phyloP scores from a whole-genome alignment of 2,113 vertebrate species.

The Telmatochromis sp. region DNA sequence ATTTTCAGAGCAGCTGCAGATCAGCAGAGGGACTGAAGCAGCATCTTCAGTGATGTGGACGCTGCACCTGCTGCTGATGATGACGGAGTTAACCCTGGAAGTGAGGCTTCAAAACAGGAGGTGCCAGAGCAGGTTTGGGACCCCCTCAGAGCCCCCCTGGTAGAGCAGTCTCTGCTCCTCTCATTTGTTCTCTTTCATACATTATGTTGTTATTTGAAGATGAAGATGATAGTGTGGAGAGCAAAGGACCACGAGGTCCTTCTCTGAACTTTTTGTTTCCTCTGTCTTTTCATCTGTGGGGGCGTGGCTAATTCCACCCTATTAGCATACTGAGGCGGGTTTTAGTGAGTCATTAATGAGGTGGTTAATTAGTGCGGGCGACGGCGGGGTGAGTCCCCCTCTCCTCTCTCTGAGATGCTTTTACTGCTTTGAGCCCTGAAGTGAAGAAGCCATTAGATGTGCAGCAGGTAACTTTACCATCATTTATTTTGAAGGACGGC shows the following conservation, averaged over 20 bases:
- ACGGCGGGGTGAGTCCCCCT: not conserved
- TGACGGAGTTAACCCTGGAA: not conserved
- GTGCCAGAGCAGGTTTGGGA: not conserved
- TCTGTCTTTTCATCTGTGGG: not conserved
- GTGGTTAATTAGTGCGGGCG: not conserved
- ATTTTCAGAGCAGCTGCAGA: not conserved
- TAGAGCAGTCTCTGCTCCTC: too few relatives aligned
- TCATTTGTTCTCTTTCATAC: too few relatives aligned
- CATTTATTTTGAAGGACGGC: not conserved
- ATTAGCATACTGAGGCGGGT: not conserved
- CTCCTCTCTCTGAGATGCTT: not conserved
- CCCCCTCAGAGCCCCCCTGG: too few relatives aligned
- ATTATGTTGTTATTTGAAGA: too few relatives aligned
- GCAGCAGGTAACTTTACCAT: not conserved
- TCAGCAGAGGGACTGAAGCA: not conserved
- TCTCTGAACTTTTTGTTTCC: not conserved
- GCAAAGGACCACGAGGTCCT: too few relatives aligned
- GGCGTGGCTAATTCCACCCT: not conserved
- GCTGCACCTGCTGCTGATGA: not conserved
- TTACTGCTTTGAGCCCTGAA: not conserved
- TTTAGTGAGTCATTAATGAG: not conserved
- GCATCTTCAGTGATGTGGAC: not conserved
- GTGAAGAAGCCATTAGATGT: not conserved
- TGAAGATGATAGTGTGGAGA: not conserved
- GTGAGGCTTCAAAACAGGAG: not conserved